phyloP scores from a whole-genome alignment of 35 echinoderm and acorn worm genomes.

The Diadema setosum region DNA sequence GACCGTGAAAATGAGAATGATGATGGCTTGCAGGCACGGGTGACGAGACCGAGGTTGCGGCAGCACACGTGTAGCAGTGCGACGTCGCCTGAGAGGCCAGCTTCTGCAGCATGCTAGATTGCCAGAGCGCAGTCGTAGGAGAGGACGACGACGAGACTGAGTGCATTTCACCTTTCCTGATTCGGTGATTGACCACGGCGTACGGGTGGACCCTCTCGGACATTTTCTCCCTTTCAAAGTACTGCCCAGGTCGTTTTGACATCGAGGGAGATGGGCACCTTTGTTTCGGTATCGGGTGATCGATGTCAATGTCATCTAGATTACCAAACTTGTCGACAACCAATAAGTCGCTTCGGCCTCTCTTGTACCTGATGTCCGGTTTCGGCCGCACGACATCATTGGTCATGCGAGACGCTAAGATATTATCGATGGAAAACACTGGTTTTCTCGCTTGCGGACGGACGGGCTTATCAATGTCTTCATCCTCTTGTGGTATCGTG shows the following conservation, averaged over 20 bases:
- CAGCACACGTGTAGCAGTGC: slow-evolving; percentile 18
- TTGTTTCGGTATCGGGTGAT: not conserved
- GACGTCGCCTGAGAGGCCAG: slow-evolving; percentile 2
- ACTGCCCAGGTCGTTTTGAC: not conserved
- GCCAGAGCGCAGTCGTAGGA: not conserved
- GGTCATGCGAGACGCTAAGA: not conserved
- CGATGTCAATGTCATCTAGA: not conserved
- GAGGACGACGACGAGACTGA: not conserved
- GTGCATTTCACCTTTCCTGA: not conserved
- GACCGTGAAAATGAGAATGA: not conserved
- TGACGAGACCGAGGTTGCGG: not conserved
- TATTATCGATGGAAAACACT: slow-evolving; percentile 5
- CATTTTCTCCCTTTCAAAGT: not conserved
- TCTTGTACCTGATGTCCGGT: not conserved
- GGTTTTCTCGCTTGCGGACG: not conserved
- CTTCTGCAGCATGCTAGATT: slow-evolving; percentile 4
- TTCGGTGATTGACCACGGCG: not conserved
- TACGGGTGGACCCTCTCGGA: not conserved
- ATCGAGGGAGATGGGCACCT: not conserved
- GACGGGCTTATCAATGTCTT: not conserved
- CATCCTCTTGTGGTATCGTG: not conserved
- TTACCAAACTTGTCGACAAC: not conserved
- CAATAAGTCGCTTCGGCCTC: not conserved
- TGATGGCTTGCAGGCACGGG: not conserved
- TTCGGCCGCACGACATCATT: not conserved